These are phyloP conservation scores for Ciconia nigra DNA, from an alignment of 2,797 vertebrate genomes.

Conservation along the genomic window DNA sequence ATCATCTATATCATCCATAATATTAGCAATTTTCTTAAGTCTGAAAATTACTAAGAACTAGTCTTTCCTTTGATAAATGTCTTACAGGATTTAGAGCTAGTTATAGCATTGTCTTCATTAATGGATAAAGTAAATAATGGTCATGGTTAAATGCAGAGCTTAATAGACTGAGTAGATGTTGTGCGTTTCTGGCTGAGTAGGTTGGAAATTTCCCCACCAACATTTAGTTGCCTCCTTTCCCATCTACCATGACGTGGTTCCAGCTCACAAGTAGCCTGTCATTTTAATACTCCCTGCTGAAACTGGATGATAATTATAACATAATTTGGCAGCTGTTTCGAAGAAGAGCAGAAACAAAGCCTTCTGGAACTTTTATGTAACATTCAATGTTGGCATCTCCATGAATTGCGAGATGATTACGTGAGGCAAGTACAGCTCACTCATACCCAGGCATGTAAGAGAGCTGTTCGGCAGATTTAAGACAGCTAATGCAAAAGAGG, in stretches of 20 bases:
- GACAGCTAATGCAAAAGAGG: constrained; percentile 1
- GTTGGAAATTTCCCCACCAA: neutral
- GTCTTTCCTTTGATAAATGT: neutral
- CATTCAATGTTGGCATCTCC: neutral
- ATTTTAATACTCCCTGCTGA: neutral
- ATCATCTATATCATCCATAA: neutral
- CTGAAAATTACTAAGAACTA: neutral
- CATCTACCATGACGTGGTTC: neutral
- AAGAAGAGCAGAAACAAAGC: constrained; percentile 41
- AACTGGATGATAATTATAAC: neutral
- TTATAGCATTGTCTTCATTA: neutral
- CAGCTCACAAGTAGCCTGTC: neutral
- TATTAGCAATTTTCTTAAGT: neutral
- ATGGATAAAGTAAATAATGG: neutral
- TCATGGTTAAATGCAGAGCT: neutral
- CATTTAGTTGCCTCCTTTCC: neutral
- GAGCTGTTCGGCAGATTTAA: neutral
- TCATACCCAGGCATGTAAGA: neutral
- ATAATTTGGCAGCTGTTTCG: constrained; percentile 31
- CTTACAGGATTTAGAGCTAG: neutral
- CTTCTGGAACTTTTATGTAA: constrained; percentile 21
- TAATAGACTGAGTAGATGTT: neutral
- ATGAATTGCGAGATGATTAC: neutral
- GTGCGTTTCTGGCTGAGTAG: neutral
- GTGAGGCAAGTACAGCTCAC: neutral